These are phyloP conservation scores for Hetaerina americana DNA, from an alignment of 1,140 invertebrate species.

Conservation along the genomic window DNA sequence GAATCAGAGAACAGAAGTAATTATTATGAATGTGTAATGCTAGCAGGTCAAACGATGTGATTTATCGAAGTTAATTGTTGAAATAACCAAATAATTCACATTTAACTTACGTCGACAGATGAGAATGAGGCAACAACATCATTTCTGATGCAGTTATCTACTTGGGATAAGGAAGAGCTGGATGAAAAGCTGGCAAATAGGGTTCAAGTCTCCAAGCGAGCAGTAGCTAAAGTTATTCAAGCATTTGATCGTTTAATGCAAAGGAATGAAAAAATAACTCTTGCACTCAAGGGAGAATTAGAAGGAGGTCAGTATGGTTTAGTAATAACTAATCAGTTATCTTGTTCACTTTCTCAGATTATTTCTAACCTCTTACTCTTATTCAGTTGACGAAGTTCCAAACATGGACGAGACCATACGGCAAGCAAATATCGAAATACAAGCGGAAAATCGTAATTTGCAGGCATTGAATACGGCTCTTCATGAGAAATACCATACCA, in stretches of 20 bases:
- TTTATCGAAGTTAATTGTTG: too few relatives aligned
- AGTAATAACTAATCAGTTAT: neutral
- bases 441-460: constrained; percentile 80
- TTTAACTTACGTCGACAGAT: too few relatives aligned
- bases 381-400: constrained; percentile 41
- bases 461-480: constrained; percentile 85
- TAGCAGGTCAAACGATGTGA: too few relatives aligned
- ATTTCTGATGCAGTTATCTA: constrained; percentile 90
- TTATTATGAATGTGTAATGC: too few relatives aligned
- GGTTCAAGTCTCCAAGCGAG: constrained; percentile 82
- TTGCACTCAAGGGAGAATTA: constrained; percentile 71
- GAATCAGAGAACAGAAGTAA: constrained; percentile 88
- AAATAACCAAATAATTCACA: too few relatives aligned
- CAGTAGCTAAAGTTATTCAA: constrained; percentile 90
- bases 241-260: constrained; percentile 90
- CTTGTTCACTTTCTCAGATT: neutral
- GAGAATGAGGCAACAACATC: constrained; percentile 94
- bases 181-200: constrained; percentile 90
- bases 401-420: constrained; percentile 67
- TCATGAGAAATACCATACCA: constrained; percentile 86
- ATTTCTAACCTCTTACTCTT: neutral
- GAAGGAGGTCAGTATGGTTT: constrained; percentile 36
- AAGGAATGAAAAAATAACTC: constrained; percentile 82
- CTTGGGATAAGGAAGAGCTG: constrained; percentile 94
- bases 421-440: constrained; percentile 71